Evolutionary conservation across 2,797 vertebrate genomes (phyloP).

Genomic region (Clarias laeviceps): DNA sequence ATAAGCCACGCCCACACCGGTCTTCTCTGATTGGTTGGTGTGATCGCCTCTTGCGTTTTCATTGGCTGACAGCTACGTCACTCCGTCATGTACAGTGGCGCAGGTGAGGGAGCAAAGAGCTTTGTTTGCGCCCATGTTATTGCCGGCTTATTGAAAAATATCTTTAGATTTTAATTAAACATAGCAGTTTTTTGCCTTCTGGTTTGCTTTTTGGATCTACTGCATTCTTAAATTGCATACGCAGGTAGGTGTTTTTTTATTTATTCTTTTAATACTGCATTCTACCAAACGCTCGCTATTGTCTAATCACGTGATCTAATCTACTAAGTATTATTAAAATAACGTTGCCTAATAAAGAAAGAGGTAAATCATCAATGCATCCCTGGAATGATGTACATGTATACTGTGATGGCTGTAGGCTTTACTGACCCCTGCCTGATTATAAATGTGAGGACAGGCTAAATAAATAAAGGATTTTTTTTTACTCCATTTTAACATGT

Average conservation of each 20-base stretch:
- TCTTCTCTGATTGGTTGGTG: conserved; percentile 41
- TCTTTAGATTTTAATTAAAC: neutral
- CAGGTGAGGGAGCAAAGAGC: conserved; percentile 30
- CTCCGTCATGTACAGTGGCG: conserved; percentile 10
- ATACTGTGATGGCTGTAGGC: neutral
- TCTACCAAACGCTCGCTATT: conserved; percentile 27
- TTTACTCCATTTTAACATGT: neutral
- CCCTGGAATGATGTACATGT: neutral
- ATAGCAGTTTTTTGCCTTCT: neutral
- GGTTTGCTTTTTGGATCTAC: neutral
- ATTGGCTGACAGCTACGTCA: conserved; percentile 32
- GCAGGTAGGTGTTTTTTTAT: conserved; percentile 19
- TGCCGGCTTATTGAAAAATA: conserved; percentile 8
- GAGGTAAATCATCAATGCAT: neutral
- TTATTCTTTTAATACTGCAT: neutral
- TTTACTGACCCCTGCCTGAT: neutral
- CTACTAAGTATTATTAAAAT: neutral
- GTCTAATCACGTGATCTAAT: conserved; percentile 38
- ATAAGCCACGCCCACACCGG: conserved; percentile 20
- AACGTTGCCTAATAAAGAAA: neutral
- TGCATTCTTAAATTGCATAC: conserved; percentile 1
- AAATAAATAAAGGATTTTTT: neutral
- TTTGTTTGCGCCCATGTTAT: conserved; percentile 31
- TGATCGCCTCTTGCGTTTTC: neutral
- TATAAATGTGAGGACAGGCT: neutral